These are phyloP conservation scores for Dicycla oo DNA, from an alignment of 2,888 invertebrate species.

Conservation along the genomic window DNA sequence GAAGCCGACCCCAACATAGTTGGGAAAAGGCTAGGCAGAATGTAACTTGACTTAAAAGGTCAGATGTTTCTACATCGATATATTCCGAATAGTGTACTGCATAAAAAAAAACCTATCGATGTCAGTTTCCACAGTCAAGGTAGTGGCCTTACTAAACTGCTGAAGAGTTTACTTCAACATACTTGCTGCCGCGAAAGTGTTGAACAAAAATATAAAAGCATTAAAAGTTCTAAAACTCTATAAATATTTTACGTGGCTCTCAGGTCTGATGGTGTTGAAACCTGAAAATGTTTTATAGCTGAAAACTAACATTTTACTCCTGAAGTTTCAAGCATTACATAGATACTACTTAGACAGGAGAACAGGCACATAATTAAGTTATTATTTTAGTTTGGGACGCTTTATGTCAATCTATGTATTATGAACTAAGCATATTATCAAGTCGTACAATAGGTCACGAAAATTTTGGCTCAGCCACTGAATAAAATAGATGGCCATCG, in stretches of 20 bases:
- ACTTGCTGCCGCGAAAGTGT: constrained; percentile 32
- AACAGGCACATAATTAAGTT: not conserved
- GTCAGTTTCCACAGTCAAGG: constrained; percentile 2
- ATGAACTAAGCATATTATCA: not conserved
- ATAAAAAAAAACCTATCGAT: not conserved
- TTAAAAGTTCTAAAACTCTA: constrained; percentile 51
- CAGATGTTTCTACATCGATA: not conserved
- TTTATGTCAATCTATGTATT: not conserved
- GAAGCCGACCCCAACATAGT: too few relatives aligned
- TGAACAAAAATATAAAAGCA: constrained; percentile 39
- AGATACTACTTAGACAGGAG: not conserved
- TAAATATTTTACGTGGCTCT: constrained; percentile 54
- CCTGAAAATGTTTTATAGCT: constrained; percentile 45
- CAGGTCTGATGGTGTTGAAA: constrained; percentile 24
- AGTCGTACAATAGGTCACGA: not conserved
- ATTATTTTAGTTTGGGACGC: not conserved
- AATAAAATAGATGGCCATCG: not conserved
- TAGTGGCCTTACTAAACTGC: not conserved
- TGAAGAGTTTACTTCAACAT: constrained; percentile 3
- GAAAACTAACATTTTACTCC: constrained; percentile 41
- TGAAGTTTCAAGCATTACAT: constrained; percentile 8
- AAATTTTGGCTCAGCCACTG: not conserved
- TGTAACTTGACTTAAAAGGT: too few relatives aligned
- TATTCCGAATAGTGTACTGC: not conserved
- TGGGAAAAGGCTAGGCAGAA: too few relatives aligned